Percentiles rank a stretch among this genome's conserved stretches.
phyloP scores from a whole-genome alignment of 2,113 vertebrate species.

The Helogale parvula region DNA sequence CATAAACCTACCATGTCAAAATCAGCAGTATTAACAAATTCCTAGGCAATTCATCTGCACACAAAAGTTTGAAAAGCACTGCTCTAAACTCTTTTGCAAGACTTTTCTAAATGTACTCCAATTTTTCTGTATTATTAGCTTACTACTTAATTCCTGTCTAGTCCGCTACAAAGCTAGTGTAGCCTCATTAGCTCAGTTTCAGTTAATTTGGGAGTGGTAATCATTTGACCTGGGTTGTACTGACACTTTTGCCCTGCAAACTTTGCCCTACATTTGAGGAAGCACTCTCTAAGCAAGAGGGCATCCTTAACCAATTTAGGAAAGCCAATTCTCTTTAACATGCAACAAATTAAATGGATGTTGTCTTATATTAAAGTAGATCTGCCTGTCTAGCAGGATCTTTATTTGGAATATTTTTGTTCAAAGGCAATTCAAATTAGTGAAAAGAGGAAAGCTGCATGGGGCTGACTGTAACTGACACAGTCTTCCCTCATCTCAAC shows the following conservation, averaged over 20 bases:
- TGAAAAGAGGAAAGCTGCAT: not conserved
- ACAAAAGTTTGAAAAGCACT: not conserved
- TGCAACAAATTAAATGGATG: not conserved
- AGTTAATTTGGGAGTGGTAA: conserved; percentile 3
- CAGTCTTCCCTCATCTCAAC: not conserved
- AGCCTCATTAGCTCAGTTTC: conserved; percentile 1
- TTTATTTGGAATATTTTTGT: not conserved
- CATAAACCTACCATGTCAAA: not conserved
- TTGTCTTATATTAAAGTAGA: not conserved
- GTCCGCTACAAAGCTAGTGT: not conserved
- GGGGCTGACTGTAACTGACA: not conserved
- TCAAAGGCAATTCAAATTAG: not conserved
- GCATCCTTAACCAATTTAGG: not conserved
- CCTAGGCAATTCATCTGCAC: not conserved
- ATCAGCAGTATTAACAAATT: not conserved
- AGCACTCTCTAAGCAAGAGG: not conserved
- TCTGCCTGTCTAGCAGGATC: not conserved
- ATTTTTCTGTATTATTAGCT: not conserved
- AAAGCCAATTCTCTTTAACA: not conserved
- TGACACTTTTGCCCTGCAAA: not conserved
- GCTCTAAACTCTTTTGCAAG: not conserved
- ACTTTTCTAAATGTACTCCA: not conserved
- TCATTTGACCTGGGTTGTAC: not conserved
- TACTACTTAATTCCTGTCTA: not conserved
- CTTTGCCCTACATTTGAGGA: not conserved